Percentiles rank a stretch among this genome's conserved stretches.
Evolutionary conservation across 2,888 invertebrate species (phyloP).

Genomic region (Zelleria hepariella): DNA sequence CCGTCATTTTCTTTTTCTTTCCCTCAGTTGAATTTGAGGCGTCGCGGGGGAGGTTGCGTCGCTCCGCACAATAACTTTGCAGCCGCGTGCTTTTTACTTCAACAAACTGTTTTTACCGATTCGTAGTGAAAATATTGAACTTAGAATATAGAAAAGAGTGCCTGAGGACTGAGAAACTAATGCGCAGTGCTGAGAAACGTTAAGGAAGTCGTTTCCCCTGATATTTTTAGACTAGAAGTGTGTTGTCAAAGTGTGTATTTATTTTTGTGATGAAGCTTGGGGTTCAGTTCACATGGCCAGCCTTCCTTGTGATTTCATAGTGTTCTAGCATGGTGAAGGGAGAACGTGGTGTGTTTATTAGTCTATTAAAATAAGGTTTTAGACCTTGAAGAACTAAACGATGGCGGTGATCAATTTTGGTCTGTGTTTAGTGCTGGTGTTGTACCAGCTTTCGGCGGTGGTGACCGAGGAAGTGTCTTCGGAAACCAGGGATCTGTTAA

Average conservation of each 20-base stretch:
- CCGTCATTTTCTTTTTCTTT: neutral
- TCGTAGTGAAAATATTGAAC: neutral
- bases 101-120: neutral
- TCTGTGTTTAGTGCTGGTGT: slow-evolving; percentile 51
- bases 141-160: neutral
- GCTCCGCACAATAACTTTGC: neutral
- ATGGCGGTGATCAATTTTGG: slow-evolving; percentile 62
- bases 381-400: slow-evolving; percentile 30
- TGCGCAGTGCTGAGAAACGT: neutral
- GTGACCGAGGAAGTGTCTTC: slow-evolving; percentile 51
- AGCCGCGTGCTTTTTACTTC: neutral
- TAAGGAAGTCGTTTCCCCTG: slow-evolving; percentile 9
- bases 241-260: neutral
- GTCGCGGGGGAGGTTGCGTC: neutral
- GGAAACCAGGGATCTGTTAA: slow-evolving; percentile 47
- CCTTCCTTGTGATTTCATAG: neutral
- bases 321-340: neutral
- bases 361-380: slow-evolving; percentile 34
- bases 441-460: slow-evolving; percentile 49
- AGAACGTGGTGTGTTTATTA: slow-evolving; percentile 9
- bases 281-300: slow-evolving; percentile 2
- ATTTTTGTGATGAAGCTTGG: slow-evolving; percentile 10
- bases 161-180: neutral
- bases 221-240: slow-evolving; percentile 15
- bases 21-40: neutral